Evolutionary conservation across 2,888 invertebrate genomes (phyloP), one percentile per base, ranked within the genome.

Genomic region (Drosophila tripunctata): DNA sequence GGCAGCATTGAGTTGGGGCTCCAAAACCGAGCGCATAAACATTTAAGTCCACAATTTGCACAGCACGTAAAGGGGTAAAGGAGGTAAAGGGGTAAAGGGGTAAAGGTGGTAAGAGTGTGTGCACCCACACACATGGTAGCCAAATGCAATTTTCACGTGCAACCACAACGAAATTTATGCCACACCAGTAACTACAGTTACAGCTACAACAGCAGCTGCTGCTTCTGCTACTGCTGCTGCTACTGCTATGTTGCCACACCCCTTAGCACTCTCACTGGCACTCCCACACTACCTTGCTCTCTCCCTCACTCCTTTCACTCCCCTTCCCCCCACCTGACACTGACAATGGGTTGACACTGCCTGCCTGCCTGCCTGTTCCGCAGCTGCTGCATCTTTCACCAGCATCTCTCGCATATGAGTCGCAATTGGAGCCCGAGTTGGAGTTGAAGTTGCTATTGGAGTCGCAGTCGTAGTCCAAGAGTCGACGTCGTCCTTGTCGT

Each of bases 31-130:
- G 68, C 68, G 81, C 74, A 88, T 86, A 85, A 86, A 88, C 88
- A 87, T 87, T 88, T 87, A 88, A 88, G 87, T 87, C 75, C 87
- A 86, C 87, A 86, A 86, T 88, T 86, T 86, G 86, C 81, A 78
- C 88, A 80, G 74, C 78, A 70, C 81, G 70, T 75, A 58, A 58
- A 58, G 63, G 63, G 67, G 62, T 60, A 52, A 7, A 50, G n/a
- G n/a, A n/a, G n/a, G n/a, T n/a, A n/a, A n/a, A n/a, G n/a, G n/a
- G n/a, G n/a, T n/a, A n/a, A n/a, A n/a, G n/a, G n/a, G n/a, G n/a
- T n/a, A n/a, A n/a, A n/a, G n/a, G n/a, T n/a, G n/a, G n/a, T n/a
- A n/a, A n/a, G n/a, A n/a, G n/a, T n/a, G n/a, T n/a, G 27, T 44
- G 19, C 54, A 50, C 48, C 38, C 67, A 40, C 66, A 50, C 50